Evolutionary conservation across 2,113 vertebrate genomes (phyloP).

Genomic region (Aleadryas rufinucha): DNA sequence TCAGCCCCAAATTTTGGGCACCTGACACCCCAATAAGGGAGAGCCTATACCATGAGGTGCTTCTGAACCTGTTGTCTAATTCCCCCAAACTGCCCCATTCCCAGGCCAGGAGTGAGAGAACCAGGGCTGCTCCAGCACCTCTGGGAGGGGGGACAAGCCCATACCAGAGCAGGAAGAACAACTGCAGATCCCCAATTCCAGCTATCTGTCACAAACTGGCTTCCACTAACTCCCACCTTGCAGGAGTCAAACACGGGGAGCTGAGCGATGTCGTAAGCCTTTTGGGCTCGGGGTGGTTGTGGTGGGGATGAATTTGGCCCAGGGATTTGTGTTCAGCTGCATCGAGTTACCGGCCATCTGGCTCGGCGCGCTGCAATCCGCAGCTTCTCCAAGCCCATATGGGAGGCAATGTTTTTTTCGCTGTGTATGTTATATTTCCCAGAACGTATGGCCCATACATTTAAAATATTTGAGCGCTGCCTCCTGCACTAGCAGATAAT

Average conservation of each 20-base stretch:
- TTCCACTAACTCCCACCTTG: background rate
- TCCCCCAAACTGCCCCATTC: background rate
- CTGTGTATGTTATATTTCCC: slow-evolving; percentile 34
- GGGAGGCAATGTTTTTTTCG: slow-evolving; percentile 38
- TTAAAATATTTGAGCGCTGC: slow-evolving; percentile 3
- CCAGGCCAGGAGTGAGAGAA: background rate
- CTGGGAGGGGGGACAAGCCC: background rate
- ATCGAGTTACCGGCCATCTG: slow-evolving; percentile 54
- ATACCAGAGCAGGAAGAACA: accelerated
- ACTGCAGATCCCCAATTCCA: background rate
- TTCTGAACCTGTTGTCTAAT: background rate
- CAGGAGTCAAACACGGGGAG: background rate
- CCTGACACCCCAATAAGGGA: accelerated
- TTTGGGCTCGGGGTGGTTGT: background rate
- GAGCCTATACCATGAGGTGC: accelerated
- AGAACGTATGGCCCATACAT: slow-evolving; percentile 47
- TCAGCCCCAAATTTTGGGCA: background rate
- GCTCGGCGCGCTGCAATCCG: background rate
- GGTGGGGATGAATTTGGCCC: slow-evolving; percentile 18
- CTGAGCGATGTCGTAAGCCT: background rate
- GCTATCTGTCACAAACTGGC: background rate
- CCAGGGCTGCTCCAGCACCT: background rate
- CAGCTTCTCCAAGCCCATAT: slow-evolving; percentile 32
- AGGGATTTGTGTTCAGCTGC: slow-evolving; percentile 40
- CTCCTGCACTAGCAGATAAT: slow-evolving; percentile 16